phyloP scores from a whole-genome alignment of 2,113 vertebrate genomes.

The Eublepharis macularius region DNA sequence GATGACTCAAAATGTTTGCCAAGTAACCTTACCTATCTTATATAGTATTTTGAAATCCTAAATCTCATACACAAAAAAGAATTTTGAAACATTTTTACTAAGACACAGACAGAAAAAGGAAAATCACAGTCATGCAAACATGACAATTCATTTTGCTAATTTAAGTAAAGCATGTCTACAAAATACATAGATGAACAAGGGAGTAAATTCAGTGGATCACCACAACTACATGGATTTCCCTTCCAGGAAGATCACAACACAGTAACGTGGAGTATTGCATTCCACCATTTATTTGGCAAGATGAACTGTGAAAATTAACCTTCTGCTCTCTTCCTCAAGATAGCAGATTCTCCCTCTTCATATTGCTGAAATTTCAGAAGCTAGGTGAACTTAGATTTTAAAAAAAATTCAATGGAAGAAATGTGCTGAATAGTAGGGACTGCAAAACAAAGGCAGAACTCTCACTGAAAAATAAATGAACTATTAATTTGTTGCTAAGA shows the following conservation, averaged over 20 bases:
- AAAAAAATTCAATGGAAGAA: not conserved
- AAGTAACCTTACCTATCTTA: too few relatives aligned
- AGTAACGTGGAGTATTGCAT: not conserved
- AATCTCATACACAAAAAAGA: not conserved
- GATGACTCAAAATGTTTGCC: too few relatives aligned
- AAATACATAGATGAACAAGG: not conserved
- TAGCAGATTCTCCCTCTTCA: not conserved
- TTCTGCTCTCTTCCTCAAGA: not conserved
- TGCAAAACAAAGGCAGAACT: constrained; percentile 44
- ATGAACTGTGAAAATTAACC: not conserved
- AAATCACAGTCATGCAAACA: not conserved
- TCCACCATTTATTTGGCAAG: not conserved
- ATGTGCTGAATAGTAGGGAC: not conserved
- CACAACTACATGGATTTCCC: not conserved
- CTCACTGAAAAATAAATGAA: constrained; percentile 17
- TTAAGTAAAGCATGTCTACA: not conserved
- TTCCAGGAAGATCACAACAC: not conserved
- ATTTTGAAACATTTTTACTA: constrained; percentile 3
- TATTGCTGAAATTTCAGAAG: not conserved
- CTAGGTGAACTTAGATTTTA: not conserved
- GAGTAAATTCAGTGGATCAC: not conserved
- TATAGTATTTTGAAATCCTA: not conserved
- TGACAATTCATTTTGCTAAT: not conserved
- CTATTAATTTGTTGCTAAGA: constrained; percentile 26
- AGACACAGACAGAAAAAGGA: not conserved